Evolutionary conservation across 2,797 vertebrate species (phyloP).

Genomic region (Gymnocypris eckloni): DNA sequence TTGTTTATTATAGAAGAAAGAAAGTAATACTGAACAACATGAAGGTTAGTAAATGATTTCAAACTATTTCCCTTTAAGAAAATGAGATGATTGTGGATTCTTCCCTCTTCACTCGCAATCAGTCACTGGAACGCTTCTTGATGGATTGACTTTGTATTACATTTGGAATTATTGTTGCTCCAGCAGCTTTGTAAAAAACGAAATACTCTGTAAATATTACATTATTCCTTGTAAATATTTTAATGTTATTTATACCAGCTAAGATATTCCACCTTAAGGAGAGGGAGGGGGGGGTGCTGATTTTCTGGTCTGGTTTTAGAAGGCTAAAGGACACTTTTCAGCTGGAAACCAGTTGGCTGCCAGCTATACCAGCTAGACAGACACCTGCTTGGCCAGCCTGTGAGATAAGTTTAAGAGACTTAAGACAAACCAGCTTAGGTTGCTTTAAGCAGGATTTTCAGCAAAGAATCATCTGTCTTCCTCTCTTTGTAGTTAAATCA

Average conservation of each 20-base stretch:
- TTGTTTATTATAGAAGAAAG: not conserved
- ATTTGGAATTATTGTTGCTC: conserved; percentile 18
- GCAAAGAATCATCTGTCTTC: not conserved
- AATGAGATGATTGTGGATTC: conserved; percentile 4
- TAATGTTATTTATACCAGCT: not conserved
- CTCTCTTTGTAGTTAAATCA: not conserved
- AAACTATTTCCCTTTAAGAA: not conserved
- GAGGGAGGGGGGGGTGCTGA: not conserved
- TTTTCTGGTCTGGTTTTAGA: not conserved
- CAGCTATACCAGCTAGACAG: not conserved
- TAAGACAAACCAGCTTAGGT: not conserved
- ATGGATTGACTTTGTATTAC: conserved; percentile 21
- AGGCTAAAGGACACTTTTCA: conserved; percentile 8
- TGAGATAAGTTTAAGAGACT: not conserved
- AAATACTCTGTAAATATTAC: conserved; percentile 21
- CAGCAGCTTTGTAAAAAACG: conserved; percentile 26
- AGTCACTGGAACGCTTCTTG: conserved; percentile 4
- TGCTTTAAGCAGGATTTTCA: not conserved
- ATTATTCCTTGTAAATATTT: conserved; percentile 8
- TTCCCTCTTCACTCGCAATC: conserved; percentile 1
- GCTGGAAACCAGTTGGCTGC: not conserved
- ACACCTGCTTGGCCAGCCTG: not conserved
- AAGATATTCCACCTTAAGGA: not conserved
- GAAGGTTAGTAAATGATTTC: not conserved
- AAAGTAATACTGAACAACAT: not conserved